phyloP scores from a whole-genome alignment of 2,888 invertebrate genomes.

The Onthophagus sagittarius region DNA sequence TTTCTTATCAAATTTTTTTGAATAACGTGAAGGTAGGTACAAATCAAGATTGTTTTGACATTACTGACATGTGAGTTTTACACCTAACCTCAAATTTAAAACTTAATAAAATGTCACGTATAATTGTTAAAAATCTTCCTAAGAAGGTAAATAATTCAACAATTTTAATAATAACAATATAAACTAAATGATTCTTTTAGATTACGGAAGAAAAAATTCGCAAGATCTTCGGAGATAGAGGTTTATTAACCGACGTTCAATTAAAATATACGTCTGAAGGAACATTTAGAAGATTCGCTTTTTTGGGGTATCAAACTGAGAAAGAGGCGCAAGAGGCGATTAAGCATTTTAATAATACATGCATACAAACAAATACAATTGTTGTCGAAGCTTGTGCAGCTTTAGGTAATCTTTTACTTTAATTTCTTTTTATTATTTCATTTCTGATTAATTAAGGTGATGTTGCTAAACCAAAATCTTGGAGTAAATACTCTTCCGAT shows the following conservation, averaged over 20 bases:
- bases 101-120: conserved; percentile 65
- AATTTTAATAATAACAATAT: conserved; percentile 17
- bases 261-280: conserved; percentile 90
- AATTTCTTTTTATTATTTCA: conserved; percentile 10
- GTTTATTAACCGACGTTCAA: conserved; percentile 88
- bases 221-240: conserved; percentile 73
- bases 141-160: conserved; percentile 63
- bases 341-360: conserved; percentile 78
- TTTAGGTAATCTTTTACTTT: conserved; percentile 51
- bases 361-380: conserved; percentile 78
- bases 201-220: conserved; percentile 73
- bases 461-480: conserved; percentile 76
- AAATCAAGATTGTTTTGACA: neutral
- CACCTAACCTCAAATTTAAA: conserved; percentile 1
- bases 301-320: conserved; percentile 83
- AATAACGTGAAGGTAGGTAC: neutral
- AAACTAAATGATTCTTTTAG: conserved; percentile 50
- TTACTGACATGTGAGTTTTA: neutral
- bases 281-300: conserved; percentile 88
- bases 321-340: conserved; percentile 75
- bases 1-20: neutral
- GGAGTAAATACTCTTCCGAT: conserved; percentile 88
- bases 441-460: conserved; percentile 47
- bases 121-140: conserved; percentile 88
- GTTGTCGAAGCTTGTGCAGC: conserved; percentile 69